Conservation (phyloP, 2,888 invertebrate species). For the Clepsis dumicolana region DNA sequence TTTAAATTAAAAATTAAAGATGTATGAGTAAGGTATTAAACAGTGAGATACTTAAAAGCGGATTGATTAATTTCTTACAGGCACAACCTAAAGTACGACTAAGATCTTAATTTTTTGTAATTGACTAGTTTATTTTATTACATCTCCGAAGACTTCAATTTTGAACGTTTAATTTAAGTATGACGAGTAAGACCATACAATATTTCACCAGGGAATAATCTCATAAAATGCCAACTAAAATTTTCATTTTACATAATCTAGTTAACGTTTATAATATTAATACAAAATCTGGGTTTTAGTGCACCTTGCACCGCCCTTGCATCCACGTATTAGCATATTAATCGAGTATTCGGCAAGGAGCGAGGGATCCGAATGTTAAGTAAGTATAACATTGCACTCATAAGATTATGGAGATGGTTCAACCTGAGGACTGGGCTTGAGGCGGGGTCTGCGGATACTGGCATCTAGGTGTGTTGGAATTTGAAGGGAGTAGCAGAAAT, state of each 20-base stretch:
- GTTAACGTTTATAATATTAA: slow-evolving; percentile 38
- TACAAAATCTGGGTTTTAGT: slow-evolving; percentile 54
- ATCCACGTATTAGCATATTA: slow-evolving; percentile 81
- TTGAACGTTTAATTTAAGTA: not conserved
- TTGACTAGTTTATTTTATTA: not conserved
- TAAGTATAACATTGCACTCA: slow-evolving; percentile 45
- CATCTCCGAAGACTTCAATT: not conserved
- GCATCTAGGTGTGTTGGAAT: not conserved
- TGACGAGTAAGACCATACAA: not conserved
- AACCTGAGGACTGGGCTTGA: slow-evolving; percentile 8
- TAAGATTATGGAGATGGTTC: slow-evolving; percentile 44
- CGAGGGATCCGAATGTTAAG: slow-evolving; percentile 44
- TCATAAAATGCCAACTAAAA: slow-evolving; percentile 13
- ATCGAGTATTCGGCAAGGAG: slow-evolving; percentile 77
- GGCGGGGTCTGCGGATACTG: not conserved
- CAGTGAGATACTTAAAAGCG: too few species aligned
- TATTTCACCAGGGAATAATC: not conserved
- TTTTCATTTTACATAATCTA: slow-evolving; percentile 34
- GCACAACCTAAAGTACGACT: too few species aligned
- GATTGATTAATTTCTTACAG: too few species aligned
- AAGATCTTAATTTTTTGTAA: too few species aligned
- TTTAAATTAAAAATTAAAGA: not conserved
- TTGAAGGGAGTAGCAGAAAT: not conserved
- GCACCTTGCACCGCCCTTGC: slow-evolving; percentile 64
- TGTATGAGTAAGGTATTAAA: not conserved